Evolutionary conservation across 2,888 invertebrate species (phyloP), one percentile per base, ranked within the genome.

Genomic region (Pristionchus fissidentatus): DNA sequence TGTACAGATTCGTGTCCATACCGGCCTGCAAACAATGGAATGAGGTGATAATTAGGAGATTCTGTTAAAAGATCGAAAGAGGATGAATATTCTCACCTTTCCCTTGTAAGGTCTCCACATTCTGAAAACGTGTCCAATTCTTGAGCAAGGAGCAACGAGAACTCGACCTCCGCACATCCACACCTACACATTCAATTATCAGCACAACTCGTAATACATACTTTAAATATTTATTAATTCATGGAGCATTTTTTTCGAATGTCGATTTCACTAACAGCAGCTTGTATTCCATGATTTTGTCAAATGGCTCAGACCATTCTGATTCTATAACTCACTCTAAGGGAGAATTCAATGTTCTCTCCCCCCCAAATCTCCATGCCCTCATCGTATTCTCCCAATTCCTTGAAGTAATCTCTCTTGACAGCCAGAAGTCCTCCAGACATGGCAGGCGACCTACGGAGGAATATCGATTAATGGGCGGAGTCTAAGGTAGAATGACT

Each of bases 361-460:
- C 96, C 97, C 81, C 98, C 99, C 98, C 98, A 99, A 92, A 99
- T 98, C 93, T 99, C 98, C 98, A 99, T 98, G 90, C 98, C 98
- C 93, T 97, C 95, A 93, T 99, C 99, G 93, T 99, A 99, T 83
- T 97, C 96, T 83, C 99, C 99, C 86, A 99, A 95, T 94, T 97
- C 96, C 94, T 97, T 97, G 94, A 99, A 99, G 93, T 97, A 99
- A 38, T 97, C 96, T 92, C 95, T 95, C 93, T 97, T 97, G 86
- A 98, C 97, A 80, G 98, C 96, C 87, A 94, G 93, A 55, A 98
- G 94, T 0, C 98, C 98, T 84, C 98, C 98, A 19, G 98, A 97
- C 98, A 98, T 98, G 0, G 98, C 98, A 0, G 98, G 98, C 0
- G 98, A 97, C 85, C 94, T 93, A 87, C 57, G 87, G 84, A 19